Evolutionary conservation across 1,140 invertebrate species (phyloP), one percentile per base, ranked within the genome.

Genomic region (Megalopta genalis): DNA sequence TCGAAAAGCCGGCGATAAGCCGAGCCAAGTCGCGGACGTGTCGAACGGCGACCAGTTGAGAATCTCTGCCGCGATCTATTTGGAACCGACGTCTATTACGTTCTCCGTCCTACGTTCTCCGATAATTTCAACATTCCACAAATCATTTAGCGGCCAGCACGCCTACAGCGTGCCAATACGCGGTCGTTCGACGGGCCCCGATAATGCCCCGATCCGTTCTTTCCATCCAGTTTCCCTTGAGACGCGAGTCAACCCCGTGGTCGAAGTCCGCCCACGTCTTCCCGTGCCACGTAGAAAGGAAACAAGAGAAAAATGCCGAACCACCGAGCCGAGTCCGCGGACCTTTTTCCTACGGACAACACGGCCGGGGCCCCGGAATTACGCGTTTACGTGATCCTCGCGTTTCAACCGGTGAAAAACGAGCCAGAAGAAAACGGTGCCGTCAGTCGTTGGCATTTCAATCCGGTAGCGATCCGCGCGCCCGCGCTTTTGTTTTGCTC

Each of bases 121-220:
- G 77, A 82, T 82, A 82, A 80, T 68, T 68, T 75, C 81, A 65
- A 54, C 81, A 80, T 82, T 82, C 81, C 77, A 73, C 62, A 70
- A 70, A 78, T 77, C 75, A 71, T 77, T 77, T 63, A 71, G 27
- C 66, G 57, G 25, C 46, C 46, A 59, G 69, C 67, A 73, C 70
- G 66, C 52, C 46, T 57, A 57, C 60, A 57, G 60, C 6, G 12
- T 37, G 52, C 21, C 59, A 18, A 23, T 39, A 46, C 75, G n/a
- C 68, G 76, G n/a, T 64, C 25, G 23, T 32, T 32, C 49, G 67
- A 80, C 71, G 64, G 57, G 71, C 49, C n/a, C 57, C 62, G 78
- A 83, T 83, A 81, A 83, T 49, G 27, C 21, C 14, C 42, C 74
- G 74, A 77, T 77, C 39, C 21, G 16, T 16, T 46, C 62, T 77